Conservation (phyloP, 1,140 invertebrate genomes). For the Drosophila willistoni region DNA sequence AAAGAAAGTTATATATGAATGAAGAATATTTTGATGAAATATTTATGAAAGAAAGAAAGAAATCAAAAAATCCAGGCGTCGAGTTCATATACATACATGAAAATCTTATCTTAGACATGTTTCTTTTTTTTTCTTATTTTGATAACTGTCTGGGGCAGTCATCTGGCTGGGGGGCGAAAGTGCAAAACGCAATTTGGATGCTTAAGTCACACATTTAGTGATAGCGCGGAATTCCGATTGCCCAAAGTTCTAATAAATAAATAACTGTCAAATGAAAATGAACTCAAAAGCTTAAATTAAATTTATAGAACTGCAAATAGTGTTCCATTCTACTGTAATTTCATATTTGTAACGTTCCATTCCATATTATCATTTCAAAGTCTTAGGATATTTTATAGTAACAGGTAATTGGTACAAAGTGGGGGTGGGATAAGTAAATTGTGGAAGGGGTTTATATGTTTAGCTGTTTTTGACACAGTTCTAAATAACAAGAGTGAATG, state of each 20-base stretch:
- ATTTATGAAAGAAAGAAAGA: conserved; percentile 17
- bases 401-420: background rate
- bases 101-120: conserved; percentile 10
- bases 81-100: background rate
- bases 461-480: conserved; percentile 7
- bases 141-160: conserved; percentile 2
- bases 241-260: background rate
- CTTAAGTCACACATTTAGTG: background rate
- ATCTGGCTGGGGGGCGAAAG: conserved; percentile 6
- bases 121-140: background rate
- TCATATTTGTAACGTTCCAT: too few species aligned
- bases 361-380: too few species aligned
- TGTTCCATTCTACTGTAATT: too few species aligned
- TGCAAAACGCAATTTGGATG: conserved; percentile 6
- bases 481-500: background rate
- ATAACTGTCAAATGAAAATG: background rate
- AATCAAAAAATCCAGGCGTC: conserved; percentile 17
- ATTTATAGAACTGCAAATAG: too few species aligned
- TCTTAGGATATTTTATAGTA: background rate
- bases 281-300: too few species aligned
- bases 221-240: conserved; percentile 3
- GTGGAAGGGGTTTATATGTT: background rate
- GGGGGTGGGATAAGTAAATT: background rate
- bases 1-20: conserved; percentile 10
- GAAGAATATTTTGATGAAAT: conserved; percentile 10